Evolutionary conservation across 2,888 invertebrate genomes (phyloP).

Genomic region (Orthosia incerta): DNA sequence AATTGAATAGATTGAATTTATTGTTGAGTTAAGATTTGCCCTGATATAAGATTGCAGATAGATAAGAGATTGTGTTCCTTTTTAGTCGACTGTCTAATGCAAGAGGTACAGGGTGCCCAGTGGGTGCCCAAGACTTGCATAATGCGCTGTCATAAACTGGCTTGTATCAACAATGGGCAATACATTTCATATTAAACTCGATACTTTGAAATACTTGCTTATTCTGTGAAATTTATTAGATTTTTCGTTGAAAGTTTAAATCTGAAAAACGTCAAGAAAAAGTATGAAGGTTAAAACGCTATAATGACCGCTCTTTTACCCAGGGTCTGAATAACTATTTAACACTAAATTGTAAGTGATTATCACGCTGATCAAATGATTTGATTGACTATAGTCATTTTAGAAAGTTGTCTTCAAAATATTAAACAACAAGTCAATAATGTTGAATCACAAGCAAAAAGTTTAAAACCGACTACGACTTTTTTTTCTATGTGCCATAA

Average conservation of each 20-base stretch:
- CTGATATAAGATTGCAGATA: constrained; percentile 17
- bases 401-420: too few relatives aligned
- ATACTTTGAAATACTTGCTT: neutral
- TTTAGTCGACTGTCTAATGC: constrained; percentile 16
- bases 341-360: too few relatives aligned
- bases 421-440: too few relatives aligned
- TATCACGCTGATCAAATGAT: too few relatives aligned
- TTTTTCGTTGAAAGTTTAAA: neutral
- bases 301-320: too few relatives aligned
- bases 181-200: neutral
- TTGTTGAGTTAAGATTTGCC: constrained; percentile 15
- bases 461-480: too few relatives aligned
- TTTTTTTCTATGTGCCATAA: too few relatives aligned
- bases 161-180: neutral
- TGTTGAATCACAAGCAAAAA: too few relatives aligned
- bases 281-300: too few relatives aligned
- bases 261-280: too few relatives aligned
- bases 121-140: constrained; percentile 36
- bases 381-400: too few relatives aligned
- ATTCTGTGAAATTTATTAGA: neutral
- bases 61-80: constrained; percentile 10
- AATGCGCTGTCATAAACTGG: neutral
- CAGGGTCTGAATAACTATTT: too few relatives aligned
- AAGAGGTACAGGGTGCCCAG: constrained; percentile 5
- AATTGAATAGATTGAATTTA: constrained; percentile 20